Base-by-base conservation (phyloP, 2,113 vertebrate genomes). In the Turdus rufiventris region DNA sequence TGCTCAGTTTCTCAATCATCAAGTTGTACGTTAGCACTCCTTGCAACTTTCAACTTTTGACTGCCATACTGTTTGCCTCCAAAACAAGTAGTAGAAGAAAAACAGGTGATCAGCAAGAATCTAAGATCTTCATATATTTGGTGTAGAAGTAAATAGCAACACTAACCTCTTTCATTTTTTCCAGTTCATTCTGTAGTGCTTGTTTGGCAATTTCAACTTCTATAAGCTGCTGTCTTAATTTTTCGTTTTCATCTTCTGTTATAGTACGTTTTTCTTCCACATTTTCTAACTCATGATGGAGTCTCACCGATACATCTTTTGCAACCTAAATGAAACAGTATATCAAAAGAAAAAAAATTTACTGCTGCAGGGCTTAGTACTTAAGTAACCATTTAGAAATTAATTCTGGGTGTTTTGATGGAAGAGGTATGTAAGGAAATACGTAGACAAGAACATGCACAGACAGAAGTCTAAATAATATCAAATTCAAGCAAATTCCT, bases 241-340 rank as follows among this genome's bases (percentile, higher is more conserved):
- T 99, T 96, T 99, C 99, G 85, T 99, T 99, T 97, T 99, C 99
- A 36, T 99, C 99, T 94, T 99, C 99, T 45, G 99, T 99, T 96
- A 98, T 98, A 25, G 99, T 98, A 83, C 99, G 98, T 92, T 99
- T 99, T 97, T 99, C 99, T 97, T 99, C 99, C 88, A 99, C 99
- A 6, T 98, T 99, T 98, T 99, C 99, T 90, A 99, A 94, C 92
- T 99, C 99, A 9, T 99, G 99, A 96, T 99, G 99, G 96, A 99
- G 98, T 80, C 99, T 99, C 90, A 99, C 99, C 1, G 99, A 99
- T 38, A 99, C 99, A 93, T 99, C 99, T 91, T 99, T 99, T 36
- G 99, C 99, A 96, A 99, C 99, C 99, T 99, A 97, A 79, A 95
- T 53, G 31, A 86, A 97, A 93, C 8, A 8, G 9, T 63, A 82